A percentile compares a stretch with the other conserved stretches of the same genome.
Conservation (phyloP, 2,888 invertebrate species). For the Coremacera marginata region DNA sequence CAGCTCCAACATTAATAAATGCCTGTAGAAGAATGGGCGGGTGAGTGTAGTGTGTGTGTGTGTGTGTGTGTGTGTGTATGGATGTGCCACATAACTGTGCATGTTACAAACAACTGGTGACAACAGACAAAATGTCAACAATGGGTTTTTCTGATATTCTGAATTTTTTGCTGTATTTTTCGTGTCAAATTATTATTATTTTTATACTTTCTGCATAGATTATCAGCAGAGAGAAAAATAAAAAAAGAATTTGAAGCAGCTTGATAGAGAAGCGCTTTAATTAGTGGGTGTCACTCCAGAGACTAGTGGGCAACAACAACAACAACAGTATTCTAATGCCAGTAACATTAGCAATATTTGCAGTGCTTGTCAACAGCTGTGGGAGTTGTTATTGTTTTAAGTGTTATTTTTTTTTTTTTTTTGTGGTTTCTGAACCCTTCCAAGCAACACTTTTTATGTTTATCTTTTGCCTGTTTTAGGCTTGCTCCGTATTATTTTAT, state of each 20-base stretch:
- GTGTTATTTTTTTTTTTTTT: too few relatives aligned
- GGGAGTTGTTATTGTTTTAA: not conserved
- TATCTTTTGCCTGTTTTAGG: not conserved
- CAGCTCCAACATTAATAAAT: not conserved
- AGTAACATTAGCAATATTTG: constrained; percentile 1
- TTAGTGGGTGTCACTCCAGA: not conserved
- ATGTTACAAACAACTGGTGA: constrained; percentile 1
- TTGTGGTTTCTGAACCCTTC: not conserved
- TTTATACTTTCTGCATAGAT: not conserved
- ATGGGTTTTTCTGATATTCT: not conserved
- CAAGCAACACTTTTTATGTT: too few relatives aligned
- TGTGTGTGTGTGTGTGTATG: too few relatives aligned
- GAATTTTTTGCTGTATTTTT: not conserved
- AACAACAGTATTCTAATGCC: not conserved
- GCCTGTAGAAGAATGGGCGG: not conserved
- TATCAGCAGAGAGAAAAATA: too few relatives aligned
- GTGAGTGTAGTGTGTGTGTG: not conserved
- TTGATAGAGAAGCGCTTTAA: not conserved
- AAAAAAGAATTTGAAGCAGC: not conserved
- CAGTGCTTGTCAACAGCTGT: constrained; percentile 10
- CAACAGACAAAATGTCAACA: constrained; percentile 20
- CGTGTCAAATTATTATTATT: not conserved
- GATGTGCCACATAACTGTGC: not conserved
- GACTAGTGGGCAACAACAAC: not conserved
- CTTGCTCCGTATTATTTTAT: not conserved